Conservation (phyloP, 1,140 invertebrate species). For the Brachionus koreanus region DNA sequence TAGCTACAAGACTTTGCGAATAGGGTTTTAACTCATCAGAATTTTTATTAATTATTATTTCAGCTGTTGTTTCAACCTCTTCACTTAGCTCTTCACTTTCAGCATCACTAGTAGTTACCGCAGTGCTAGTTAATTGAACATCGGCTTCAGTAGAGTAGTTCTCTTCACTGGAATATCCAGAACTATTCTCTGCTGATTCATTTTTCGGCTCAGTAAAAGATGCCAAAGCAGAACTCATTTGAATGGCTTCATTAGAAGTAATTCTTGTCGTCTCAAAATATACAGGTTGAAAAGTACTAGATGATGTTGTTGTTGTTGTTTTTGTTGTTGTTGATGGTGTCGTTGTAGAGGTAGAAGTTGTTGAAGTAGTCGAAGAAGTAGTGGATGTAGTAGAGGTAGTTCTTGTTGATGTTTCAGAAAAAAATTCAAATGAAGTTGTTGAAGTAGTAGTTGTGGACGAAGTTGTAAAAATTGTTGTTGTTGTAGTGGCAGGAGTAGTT, state of each 20-base stretch:
- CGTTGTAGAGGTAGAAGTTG: background rate
- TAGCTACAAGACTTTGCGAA: background rate
- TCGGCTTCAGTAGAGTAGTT: background rate
- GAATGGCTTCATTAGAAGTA: background rate
- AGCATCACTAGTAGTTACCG: background rate
- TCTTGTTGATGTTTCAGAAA: background rate
- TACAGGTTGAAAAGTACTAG: background rate
- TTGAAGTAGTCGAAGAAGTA: background rate
- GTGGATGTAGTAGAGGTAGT: background rate
- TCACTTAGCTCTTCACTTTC: background rate
- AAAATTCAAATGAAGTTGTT: background rate
- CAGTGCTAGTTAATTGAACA: background rate
- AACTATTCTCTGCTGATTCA: background rate
- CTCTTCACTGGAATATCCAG: background rate
- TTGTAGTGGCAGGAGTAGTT: background rate
- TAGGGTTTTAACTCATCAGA: background rate
- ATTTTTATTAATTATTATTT: conserved; percentile 22
- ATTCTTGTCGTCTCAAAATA: background rate
- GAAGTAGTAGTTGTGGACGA: background rate
- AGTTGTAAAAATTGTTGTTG: background rate
- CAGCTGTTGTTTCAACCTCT: background rate
- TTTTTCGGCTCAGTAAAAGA: background rate
- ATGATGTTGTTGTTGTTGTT: background rate
- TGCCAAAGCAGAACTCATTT: background rate
- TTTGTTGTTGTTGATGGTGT: background rate